Percentiles rank a stretch among this genome's conserved stretches.
These are phyloP conservation scores for Euglossa dilemma DNA, from an alignment of 1,140 invertebrate genomes.

Conservation along the genomic window DNA sequence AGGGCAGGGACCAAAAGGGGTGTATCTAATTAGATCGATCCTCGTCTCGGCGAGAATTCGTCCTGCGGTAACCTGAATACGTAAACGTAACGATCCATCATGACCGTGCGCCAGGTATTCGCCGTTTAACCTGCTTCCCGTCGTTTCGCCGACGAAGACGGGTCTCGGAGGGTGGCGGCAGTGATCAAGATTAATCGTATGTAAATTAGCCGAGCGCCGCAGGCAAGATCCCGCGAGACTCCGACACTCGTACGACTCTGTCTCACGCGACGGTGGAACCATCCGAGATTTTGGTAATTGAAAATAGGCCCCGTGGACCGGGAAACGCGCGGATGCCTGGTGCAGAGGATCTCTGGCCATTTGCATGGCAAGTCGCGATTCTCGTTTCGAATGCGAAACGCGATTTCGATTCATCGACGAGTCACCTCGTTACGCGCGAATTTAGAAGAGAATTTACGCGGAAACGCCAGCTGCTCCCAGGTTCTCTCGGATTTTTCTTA, in stretches of 20 bases:
- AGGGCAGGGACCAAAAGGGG: neutral
- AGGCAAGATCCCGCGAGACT: conserved; percentile 49
- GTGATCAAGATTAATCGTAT: conserved; percentile 71
- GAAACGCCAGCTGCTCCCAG: neutral
- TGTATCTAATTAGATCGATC: conserved; percentile 58
- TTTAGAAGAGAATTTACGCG: neutral
- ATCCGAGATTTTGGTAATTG: conserved; percentile 58
- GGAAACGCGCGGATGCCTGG: too few species aligned
- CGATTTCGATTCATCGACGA: neutral
- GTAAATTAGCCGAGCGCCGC: conserved; percentile 57
- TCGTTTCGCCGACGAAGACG: conserved; percentile 48
- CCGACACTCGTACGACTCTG: neutral
- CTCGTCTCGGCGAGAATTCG: conserved; percentile 32
- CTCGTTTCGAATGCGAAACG: neutral
- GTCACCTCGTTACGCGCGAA: neutral
- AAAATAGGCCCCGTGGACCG: conserved; percentile 21
- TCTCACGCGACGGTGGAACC: neutral
- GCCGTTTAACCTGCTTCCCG: conserved; percentile 61
- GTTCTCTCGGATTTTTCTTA: neutral
- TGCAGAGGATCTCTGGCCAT: neutral
- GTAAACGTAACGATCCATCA: conserved; percentile 64
- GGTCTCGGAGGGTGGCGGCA: conserved; percentile 39
- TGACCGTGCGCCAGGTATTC: conserved; percentile 36
- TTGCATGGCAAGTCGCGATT: neutral
- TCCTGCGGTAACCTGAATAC: conserved; percentile 42